A percentile compares a stretch with the other conserved stretches of the same genome.
Evolutionary conservation across 1,140 invertebrate genomes (phyloP).

Genomic region (Portunus trituberculatus): DNA sequence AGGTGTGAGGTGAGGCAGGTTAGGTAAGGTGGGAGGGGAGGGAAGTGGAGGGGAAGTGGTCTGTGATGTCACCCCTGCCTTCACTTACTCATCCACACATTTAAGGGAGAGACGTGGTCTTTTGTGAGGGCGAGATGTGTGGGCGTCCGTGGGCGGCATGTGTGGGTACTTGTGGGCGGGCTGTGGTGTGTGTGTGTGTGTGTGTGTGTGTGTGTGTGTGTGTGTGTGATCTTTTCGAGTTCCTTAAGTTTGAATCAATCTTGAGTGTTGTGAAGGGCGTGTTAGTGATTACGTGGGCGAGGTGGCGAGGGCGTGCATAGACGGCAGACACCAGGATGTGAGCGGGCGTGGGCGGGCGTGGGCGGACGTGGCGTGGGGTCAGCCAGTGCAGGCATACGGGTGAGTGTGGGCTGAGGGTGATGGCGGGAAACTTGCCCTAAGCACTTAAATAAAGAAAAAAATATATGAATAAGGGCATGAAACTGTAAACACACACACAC

Average conservation of each 20-base stretch:
- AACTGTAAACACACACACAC: too few relatives aligned
- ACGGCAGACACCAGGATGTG: too few relatives aligned
- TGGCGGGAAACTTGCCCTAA: too few relatives aligned
- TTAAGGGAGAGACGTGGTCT: not conserved
- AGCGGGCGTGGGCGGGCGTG: too few relatives aligned
- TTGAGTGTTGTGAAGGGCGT: not conserved
- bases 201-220: not conserved
- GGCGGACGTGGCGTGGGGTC: too few relatives aligned
- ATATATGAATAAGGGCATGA: too few relatives aligned
- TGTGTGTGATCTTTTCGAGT: too few relatives aligned
- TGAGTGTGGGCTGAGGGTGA: too few relatives aligned
- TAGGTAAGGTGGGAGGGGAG: not conserved
- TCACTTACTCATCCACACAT: not conserved
- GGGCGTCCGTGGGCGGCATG: not conserved
- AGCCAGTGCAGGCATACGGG: too few relatives aligned
- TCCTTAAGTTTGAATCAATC: not conserved
- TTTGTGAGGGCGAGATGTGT: not conserved
- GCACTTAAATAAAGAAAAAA: too few relatives aligned
- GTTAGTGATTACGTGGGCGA: not conserved
- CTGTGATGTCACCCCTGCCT: not conserved
- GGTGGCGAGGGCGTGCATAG: not conserved
- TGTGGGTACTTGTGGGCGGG: not conserved
- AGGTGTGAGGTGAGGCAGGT: too few relatives aligned
- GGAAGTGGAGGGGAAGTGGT: not conserved
- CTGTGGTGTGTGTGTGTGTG: conserved; percentile 8